Conservation (phyloP, 2,888 invertebrate genomes). For the Nomada ferruginata region DNA sequence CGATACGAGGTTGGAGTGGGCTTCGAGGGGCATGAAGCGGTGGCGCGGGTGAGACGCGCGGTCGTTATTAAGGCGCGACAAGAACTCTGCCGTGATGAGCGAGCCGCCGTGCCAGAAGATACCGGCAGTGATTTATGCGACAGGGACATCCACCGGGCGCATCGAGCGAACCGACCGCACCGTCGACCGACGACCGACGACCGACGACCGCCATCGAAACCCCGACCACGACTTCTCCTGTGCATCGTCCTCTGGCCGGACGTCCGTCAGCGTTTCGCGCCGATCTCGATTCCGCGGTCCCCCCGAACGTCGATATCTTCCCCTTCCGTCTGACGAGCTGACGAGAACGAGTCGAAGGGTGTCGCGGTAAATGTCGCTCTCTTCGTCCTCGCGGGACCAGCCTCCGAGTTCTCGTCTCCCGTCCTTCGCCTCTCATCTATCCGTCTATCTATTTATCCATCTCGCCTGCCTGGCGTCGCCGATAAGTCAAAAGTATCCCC, state of each 20-base stretch:
- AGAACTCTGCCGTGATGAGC: conserved; percentile 84
- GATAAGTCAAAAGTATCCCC: conserved; percentile 84
- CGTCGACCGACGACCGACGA: conserved; percentile 21
- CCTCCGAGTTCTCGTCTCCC: neutral
- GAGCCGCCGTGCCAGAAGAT: conserved; percentile 82
- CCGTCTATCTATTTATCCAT: conserved; percentile 33
- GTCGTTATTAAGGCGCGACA: conserved; percentile 84
- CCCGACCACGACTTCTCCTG: conserved; percentile 70
- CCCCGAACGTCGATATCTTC: neutral
- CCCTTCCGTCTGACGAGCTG: conserved; percentile 15
- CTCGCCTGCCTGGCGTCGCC: conserved; percentile 78
- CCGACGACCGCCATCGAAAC: conserved; percentile 64
- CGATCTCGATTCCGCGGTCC: neutral
- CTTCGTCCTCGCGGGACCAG: too few species aligned
- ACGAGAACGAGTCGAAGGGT: neutral
- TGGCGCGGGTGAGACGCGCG: conserved; percentile 76
- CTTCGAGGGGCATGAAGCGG: conserved; percentile 59
- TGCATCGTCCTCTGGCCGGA: conserved; percentile 65
- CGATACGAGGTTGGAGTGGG: conserved; percentile 48
- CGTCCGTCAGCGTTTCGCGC: conserved; percentile 35
- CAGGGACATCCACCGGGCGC: conserved; percentile 79
- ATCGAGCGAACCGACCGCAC: conserved; percentile 53
- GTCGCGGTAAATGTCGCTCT: too few species aligned
- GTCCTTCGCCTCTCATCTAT: conserved; percentile 2
- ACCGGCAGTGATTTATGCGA: conserved; percentile 83